Evolutionary conservation across 2,797 vertebrate species (phyloP), one percentile per base, ranked within the genome.

Genomic region (Pygocentrus nattereri): DNA sequence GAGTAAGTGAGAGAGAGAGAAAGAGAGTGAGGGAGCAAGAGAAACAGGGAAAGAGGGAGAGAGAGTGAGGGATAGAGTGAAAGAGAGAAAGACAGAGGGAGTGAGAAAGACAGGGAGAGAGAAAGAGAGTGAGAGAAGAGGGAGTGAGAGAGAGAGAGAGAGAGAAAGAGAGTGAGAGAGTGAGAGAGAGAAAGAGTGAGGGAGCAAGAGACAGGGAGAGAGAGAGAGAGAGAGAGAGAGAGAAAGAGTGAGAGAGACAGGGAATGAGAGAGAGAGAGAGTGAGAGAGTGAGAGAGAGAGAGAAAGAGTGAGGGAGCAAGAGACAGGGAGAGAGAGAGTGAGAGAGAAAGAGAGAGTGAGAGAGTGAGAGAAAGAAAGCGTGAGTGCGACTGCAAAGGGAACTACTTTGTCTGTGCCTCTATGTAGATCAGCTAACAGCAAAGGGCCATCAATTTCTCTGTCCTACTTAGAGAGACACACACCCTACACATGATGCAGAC

Each of bases 391-490:
- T 80, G 85, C 89, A 89, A 90, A 90, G 88, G 87, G 87, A 91
- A 93, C 91, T 91, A 93, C 90, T 93, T 92, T 92, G 90, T 94
- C 91, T 94, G 89, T 90, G 91, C 91, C 91, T 93, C 85, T 93
- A 94, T 94, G 91, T 95, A 94, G 94, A 94, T 95, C 94, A 95
- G 89, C 88, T 86, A 93, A 92, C 91, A 93, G 91, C 88, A 90
- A 90, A 90, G 92, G 81, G 93, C 92, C 92, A 95, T 94, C 93
- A 91, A 94, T 95, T 94, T 92, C 85, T 91, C 88, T 94, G 93
- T 93, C 93, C 94, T 94, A 95, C 89, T 94, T 95, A 91, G 82
- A 90, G 88, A 90, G 86, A 86, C 84, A 74, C 82, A 52, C 64
- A 62, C 54, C 70, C 44, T 34, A 62, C 47, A 70, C 31, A 72